Evolutionary conservation across 2,888 invertebrate species (phyloP), one percentile per base, ranked within the genome.

Genomic region (Eledone cirrhosa): DNA sequence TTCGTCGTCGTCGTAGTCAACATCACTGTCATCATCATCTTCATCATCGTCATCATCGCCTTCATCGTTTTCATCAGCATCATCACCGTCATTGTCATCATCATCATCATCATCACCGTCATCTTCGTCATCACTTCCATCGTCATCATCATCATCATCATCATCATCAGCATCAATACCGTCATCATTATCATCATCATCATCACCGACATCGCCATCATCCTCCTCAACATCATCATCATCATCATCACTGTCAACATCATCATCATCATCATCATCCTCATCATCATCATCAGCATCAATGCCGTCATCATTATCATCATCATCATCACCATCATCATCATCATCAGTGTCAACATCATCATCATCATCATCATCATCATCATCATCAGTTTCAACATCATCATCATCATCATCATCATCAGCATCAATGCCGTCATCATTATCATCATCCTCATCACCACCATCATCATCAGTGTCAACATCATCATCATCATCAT

Each of bases 381-480:
- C 59, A 59, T 59, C 59, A 59, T 13, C 59, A 59, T 13, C 59
- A 59, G 4, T 13, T 7, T 13, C 59, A 59, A 3, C 5, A 59
- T 59, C 59, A 53, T 53, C 53, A 53, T 53, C 53, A 53, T 53
- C 53, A 53, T 53, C 53, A 53, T 53, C 53, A 53, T 53, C 53
- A 53, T 53, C 53, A 53, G 13, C 53, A 53, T 53, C 53, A 53
- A 16, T 19, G 19, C 19, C 53, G 19, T 53, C 53, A 53, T 53
- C 13, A 59, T 59, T 13, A 13, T 59, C 53, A 53, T 59, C 59
- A 59, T 59, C 59, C 4, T 59, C 59, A 53, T 53, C 53, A 53
- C 19, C 53, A 53, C 19, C 53, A 53, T 53, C 53, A 59, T 13
- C 2, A 59, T 59, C 59, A 2, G 4, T 14, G 1, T 59, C 59